Base-by-base conservation (phyloP, 2,888 invertebrate species). In the Automeris io region DNA sequence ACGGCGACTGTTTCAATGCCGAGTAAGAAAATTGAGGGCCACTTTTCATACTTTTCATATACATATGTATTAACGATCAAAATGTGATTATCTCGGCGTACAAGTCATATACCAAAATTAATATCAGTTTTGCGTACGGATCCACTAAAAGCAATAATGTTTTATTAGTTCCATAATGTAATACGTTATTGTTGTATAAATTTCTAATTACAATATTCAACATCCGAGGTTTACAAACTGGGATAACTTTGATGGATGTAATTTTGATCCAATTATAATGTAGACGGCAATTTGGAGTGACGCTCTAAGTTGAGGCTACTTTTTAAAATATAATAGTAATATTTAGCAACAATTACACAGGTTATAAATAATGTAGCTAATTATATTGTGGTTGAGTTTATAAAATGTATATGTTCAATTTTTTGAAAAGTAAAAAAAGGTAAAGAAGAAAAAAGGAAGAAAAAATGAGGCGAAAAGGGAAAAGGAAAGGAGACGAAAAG, bases 211-310 rank as follows among this genome's bases (percentile, higher is more conserved):
- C 29, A 21, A 42, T 36, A 34, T 23, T 12, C 19, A 33, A 19
- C 6, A 41, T 38, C 23, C 38, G 19, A 41, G 54, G 51, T 38
- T 54, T 47, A 41, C 13, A 40, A 55, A 47, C 49, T 49, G 29
- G 18, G 11, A 43, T 41, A 53, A 43, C 36, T 45, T 52, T 55
- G 53, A 48, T 43, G 37, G 41, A 54, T 46, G 41, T 40, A 46
- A 36, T 52, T 47, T 39, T 35, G 19, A 41, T 40, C 26, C 37
- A 54, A 48, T 47, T 47, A 29, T 29, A 29, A 29, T 16, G 29
- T 29, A 16, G 29, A 29, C 29, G 16, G 29, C 16, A 29, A 29
- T 16, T 29, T 29, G 16, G 16, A 8, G 29, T 29, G 29, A 16
- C n/a, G 29, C 29, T 29, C 5, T 16, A 8, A 8, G 8, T 29